These are phyloP conservation scores for Cichlasoma orientale DNA, from an alignment of 2,797 vertebrate genomes.

Conservation along the genomic window DNA sequence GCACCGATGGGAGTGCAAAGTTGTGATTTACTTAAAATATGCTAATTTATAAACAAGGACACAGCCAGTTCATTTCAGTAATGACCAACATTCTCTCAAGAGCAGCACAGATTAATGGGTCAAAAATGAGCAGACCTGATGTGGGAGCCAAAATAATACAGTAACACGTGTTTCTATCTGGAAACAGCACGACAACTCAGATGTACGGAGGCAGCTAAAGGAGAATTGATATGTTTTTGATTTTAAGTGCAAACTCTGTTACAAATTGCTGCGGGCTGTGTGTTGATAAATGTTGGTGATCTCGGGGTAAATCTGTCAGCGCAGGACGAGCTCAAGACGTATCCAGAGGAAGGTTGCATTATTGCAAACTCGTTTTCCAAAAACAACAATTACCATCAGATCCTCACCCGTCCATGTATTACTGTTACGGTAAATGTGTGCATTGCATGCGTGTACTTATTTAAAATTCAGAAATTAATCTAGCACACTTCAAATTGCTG, in stretches of 20 bases:
- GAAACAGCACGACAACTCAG: too few species aligned
- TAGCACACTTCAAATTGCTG: too few species aligned
- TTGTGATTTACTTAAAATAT: neutral
- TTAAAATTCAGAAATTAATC: too few species aligned
- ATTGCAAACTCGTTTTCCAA: too few species aligned
- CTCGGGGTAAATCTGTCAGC: neutral
- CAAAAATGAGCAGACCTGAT: neutral
- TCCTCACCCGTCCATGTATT: neutral
- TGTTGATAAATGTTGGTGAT: neutral
- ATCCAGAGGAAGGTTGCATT: too few species aligned
- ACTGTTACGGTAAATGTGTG: neutral
- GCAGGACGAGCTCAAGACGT: neutral
- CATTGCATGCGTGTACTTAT: neutral
- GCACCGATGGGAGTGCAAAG: neutral
- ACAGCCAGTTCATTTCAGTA: too few species aligned
- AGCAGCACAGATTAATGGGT: neutral
- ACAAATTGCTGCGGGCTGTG: neutral
- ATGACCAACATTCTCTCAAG: neutral
- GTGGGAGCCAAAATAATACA: neutral
- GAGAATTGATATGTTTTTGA: accelerated
- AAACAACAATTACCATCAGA: neutral
- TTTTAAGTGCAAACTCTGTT: neutral
- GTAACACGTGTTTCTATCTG: too few species aligned
- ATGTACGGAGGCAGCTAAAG: neutral
- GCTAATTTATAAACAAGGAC: neutral